These are phyloP conservation scores for Neolamprologus devosi DNA, from an alignment of 2,113 vertebrate genomes.

Conservation along the genomic window DNA sequence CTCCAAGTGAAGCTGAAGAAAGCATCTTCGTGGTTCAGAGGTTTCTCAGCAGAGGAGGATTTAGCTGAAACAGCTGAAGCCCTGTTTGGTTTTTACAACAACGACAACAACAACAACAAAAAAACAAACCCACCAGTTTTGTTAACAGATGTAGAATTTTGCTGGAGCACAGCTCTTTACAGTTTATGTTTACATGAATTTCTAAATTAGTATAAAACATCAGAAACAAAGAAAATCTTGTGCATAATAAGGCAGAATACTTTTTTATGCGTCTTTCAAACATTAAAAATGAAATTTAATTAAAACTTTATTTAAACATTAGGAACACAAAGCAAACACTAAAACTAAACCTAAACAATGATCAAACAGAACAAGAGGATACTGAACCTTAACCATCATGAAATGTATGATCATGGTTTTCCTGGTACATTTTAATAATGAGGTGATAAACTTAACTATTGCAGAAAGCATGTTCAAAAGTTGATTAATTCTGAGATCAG, in stretches of 20 bases:
- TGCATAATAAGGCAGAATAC: background rate
- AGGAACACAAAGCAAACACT: background rate
- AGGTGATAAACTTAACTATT: background rate
- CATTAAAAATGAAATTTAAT: background rate
- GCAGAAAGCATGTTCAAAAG: background rate
- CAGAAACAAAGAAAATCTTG: background rate
- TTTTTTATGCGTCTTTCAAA: background rate
- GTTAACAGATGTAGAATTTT: background rate
- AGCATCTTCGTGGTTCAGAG: background rate
- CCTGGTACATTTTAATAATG: background rate
- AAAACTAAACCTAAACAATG: background rate
- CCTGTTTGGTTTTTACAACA: fast-evolving
- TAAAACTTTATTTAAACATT: fast-evolving
- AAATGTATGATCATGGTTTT: background rate
- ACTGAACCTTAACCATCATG: background rate
- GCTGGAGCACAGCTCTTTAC: background rate
- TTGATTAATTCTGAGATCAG: background rate
- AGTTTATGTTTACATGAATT: background rate
- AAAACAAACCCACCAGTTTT: fast-evolving
- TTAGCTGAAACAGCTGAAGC: background rate
- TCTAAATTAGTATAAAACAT: background rate
- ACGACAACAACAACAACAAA: fast-evolving
- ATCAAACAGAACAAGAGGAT: background rate
- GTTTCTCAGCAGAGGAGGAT: background rate
- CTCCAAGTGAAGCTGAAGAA: background rate